Evolutionary conservation across 2,113 vertebrate species (phyloP).

Genomic region (Anarhynchus alexandrinus): DNA sequence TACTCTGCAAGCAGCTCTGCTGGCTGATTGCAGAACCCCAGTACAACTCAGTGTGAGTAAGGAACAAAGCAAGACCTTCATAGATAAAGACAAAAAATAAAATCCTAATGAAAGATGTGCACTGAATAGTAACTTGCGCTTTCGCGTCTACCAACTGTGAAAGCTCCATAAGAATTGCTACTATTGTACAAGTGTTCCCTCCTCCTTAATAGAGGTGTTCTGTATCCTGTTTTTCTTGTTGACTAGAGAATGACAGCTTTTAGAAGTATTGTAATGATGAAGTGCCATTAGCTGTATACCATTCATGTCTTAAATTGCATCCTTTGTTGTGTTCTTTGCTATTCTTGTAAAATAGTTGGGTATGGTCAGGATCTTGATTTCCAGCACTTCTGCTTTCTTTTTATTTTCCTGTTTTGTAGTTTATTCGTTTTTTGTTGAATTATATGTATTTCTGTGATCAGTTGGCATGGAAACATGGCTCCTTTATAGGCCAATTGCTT

Average conservation of each 20-base stretch:
- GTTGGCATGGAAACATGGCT: conserved; percentile 59
- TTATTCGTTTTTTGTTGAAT: conserved; percentile 20
- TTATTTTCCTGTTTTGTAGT: conserved; percentile 19
- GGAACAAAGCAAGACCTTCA: neutral
- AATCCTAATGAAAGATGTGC: neutral
- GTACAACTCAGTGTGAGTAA: neutral
- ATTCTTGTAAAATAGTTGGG: conserved; percentile 14
- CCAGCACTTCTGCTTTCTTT: neutral
- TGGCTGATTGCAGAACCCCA: neutral
- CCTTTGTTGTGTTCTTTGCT: conserved; percentile 20
- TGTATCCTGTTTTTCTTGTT: conserved; percentile 20
- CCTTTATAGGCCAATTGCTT: conserved; percentile 50
- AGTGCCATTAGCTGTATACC: neutral
- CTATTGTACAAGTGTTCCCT: neutral
- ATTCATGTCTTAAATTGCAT: neutral
- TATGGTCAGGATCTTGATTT: conserved; percentile 16
- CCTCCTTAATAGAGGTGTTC: conserved; percentile 19
- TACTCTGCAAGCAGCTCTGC: neutral
- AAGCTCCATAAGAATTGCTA: neutral
- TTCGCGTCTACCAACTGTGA: neutral
- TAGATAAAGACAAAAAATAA: neutral
- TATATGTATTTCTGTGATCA: conserved; percentile 37
- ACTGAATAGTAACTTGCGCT: neutral
- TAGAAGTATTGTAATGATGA: neutral
- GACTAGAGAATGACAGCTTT: conserved; percentile 27